Base-by-base conservation (phyloP, 2,113 vertebrate species). In the Copsychus sechellarum region DNA sequence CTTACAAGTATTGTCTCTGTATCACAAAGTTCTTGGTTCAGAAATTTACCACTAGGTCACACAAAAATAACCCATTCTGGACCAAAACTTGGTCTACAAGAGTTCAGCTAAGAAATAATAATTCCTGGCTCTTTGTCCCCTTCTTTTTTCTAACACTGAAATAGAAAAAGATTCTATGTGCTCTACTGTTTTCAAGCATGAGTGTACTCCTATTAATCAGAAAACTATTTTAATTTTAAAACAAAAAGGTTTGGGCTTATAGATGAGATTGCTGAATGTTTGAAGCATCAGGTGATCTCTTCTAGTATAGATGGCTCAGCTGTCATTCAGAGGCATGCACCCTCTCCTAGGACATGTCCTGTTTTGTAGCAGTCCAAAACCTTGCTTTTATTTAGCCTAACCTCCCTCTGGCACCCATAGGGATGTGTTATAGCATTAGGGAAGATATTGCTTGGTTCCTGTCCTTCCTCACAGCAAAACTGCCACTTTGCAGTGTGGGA, bases 171-270 rank as follows among this genome's bases (percentile, higher is more conserved):
- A 34, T 83, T 45, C 42, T 50, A 76, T 53, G 22, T 58, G 45
- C 29, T 88, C n/a, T 23, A 31, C 2, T 2, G 15, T 56, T 89
- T 90, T 81, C 58, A 77, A 83, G 64, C 2, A 1, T 4, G 4
- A 93, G 33, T 74, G 71, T 83, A 42, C 38, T 90, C 56, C n/a
- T 77, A n/a, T 77, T 80, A 66, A 48, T 74, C 33, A 81, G 76
- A 88, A 96, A 66, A 80, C n/a, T 1, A 22, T 45, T 86, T 92
- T 57, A 38, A 87, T 80, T 96, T 94, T 90, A 51, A 87, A 93
- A 73, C 3, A 2, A 78, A 94, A 66, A 66, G 14, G 13, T 56
- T 22, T 0, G 1, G 73, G 50, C 38, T 92, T 72, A 50, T 16
- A 72, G 58, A 40, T 73, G 72, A 69, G 43, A 11, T 34, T 62